Conservation (phyloP, 2,113 vertebrate genomes). For the Chinchilla lanigera region DNA sequence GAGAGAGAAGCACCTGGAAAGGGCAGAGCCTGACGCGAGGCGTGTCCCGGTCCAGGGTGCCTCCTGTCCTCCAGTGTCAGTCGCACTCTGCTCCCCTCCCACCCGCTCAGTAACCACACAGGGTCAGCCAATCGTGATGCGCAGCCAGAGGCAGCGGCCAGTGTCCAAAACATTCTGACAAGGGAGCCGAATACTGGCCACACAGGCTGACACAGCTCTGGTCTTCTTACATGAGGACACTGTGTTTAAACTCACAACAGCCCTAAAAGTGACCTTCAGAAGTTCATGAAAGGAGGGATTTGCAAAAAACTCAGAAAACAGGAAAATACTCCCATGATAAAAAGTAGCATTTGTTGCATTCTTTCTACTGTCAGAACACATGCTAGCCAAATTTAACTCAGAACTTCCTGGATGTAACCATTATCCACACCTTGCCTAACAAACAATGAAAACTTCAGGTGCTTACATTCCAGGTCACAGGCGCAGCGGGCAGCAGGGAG, state of each 20-base stretch:
- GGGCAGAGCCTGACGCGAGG: neutral
- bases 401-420: neutral
- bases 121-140: too few relatives aligned
- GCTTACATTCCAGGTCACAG: neutral
- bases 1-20: neutral
- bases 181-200: neutral
- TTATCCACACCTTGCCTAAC: neutral
- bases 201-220: neutral
- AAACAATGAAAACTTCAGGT: neutral
- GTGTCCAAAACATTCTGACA: neutral
- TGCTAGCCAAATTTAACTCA: neutral
- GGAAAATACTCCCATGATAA: neutral
- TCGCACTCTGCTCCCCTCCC: neutral
- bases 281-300: neutral
- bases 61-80: neutral
- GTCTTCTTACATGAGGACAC: neutral
- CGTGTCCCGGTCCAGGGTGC: too few relatives aligned
- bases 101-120: neutral
- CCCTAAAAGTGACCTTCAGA: neutral
- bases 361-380: neutral
- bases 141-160: too few relatives aligned
- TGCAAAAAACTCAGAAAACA: conserved; percentile 13
- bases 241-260: neutral
- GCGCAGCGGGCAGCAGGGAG: neutral
- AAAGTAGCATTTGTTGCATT: neutral